Percentiles rank a stretch among this genome's conserved stretches.
These are phyloP conservation scores for Tilapia sparmanii DNA, from an alignment of 2,113 vertebrate species.

Conservation along the genomic window DNA sequence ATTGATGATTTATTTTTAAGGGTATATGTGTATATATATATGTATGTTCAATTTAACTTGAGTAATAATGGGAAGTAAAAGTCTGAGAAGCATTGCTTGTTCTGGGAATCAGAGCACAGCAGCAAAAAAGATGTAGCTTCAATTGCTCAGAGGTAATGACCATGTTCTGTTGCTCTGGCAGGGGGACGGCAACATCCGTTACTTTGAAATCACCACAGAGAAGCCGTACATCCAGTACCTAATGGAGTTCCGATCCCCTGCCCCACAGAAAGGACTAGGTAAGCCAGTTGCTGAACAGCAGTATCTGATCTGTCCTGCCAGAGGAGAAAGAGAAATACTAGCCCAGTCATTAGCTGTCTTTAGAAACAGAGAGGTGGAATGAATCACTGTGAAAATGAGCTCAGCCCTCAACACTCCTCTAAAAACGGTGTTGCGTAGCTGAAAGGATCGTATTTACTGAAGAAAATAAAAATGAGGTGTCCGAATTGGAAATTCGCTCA, in stretches of 20 bases:
- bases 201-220: constrained; percentile 90
- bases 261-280: constrained; percentile 96
- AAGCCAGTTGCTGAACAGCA: constrained; percentile 35
- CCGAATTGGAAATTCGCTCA: background rate
- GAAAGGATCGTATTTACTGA: background rate
- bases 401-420: background rate
- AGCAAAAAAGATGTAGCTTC: background rate
- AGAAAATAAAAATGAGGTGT: background rate
- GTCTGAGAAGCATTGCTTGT: background rate
- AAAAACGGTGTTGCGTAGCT: background rate
- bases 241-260: constrained; percentile 93
- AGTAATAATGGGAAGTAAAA: background rate
- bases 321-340: background rate
- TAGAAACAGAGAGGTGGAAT: background rate
- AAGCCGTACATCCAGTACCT: constrained; percentile 95
- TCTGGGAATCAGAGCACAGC: background rate
- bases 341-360: background rate
- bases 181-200: constrained; percentile 97
- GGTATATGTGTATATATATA: background rate
- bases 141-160: background rate
- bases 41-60: background rate
- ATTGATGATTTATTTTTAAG: background rate
- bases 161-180: constrained; percentile 45
- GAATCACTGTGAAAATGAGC: background rate
- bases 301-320: background rate